These are phyloP conservation scores for Scalopus aquaticus DNA, from an alignment of 2,113 vertebrate species.

Conservation along the genomic window DNA sequence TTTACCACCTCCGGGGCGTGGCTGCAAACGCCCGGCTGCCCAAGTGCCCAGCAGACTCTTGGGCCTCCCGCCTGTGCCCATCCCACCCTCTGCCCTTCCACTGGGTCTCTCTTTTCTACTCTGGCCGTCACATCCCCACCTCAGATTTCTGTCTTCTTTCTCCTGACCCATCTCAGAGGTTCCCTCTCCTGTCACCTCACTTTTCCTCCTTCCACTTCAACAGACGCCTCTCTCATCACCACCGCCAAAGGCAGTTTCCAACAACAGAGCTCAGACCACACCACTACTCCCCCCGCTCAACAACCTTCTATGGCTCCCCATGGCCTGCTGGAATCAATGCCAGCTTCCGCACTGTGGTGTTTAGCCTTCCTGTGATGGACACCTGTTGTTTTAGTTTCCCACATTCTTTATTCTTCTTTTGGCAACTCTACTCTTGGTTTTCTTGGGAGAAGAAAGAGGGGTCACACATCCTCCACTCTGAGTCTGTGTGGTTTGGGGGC, in stretches of 20 bases:
- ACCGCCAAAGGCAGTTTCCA: not conserved
- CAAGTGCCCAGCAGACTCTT: fast-evolving
- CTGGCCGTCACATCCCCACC: not conserved
- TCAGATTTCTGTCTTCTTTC: not conserved
- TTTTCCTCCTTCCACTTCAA: not conserved
- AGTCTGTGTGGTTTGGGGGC: not conserved
- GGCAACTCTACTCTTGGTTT: not conserved
- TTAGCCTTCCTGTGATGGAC: not conserved
- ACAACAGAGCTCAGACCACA: not conserved
- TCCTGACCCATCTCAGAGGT: not conserved
- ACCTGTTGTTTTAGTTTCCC: not conserved
- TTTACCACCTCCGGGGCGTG: not conserved
- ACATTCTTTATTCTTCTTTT: not conserved
- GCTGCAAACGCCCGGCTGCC: not conserved
- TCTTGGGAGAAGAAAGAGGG: not conserved
- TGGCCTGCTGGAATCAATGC: not conserved
- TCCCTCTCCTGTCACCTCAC: not conserved
- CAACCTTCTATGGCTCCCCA: not conserved
- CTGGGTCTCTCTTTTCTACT: fast-evolving
- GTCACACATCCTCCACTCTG: not conserved
- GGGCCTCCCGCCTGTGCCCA: not conserved
- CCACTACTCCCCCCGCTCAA: not conserved
- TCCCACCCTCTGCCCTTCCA: fast-evolving
- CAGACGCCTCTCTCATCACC: not conserved
- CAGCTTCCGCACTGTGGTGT: fast-evolving